Evolutionary conservation across 2,888 invertebrate species (phyloP), one percentile per base, ranked within the genome.

Genomic region (Ectropis crepuscularia): DNA sequence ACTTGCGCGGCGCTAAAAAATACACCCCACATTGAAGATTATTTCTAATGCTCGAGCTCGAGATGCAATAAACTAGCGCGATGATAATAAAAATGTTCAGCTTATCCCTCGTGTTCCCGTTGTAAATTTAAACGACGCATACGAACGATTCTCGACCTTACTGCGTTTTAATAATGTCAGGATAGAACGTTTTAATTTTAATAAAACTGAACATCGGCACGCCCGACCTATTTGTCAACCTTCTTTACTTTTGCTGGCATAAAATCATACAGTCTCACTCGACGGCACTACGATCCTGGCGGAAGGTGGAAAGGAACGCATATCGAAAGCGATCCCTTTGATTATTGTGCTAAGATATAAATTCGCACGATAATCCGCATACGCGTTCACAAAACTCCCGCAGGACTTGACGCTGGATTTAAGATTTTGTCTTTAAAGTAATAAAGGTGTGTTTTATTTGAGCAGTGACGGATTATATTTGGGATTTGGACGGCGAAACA

Each of bases 401-500:
- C 82, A 83, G 83, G 79, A 80, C 74, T 76, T 78, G 80, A 78
- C 86, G 87, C 80, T 81, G 87, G 88, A 91, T 90, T 92, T 84
- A 83, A 88, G 89, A 87, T 89, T 90, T 88, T 91, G 87, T 84
- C 85, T 87, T 88, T 87, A 87, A 87, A 90, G 92, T 89, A 90
- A 92, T 92, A 92, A 91, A 92, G 92, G 90, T 91, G 90, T 89
- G 85, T 92, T 92, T 91, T 91, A 91, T 90, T 89, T 89, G 90
- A 77, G 80, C 84, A 74, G 75, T 76, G 80, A 83, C 78, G 84
- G 89, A 91, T 92, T 92, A 90, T 90, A 89, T 90, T 90, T 86
- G 89, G 89, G 90, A 92, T 90, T 90, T 88, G 86, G 87, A 85
- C 83, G 83, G 82, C 86, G 88, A 85, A 89, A 90, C 92, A 92